Evolutionary conservation across 2,113 vertebrate genomes (phyloP).

Genomic region (Oxyruncus cristatus): DNA sequence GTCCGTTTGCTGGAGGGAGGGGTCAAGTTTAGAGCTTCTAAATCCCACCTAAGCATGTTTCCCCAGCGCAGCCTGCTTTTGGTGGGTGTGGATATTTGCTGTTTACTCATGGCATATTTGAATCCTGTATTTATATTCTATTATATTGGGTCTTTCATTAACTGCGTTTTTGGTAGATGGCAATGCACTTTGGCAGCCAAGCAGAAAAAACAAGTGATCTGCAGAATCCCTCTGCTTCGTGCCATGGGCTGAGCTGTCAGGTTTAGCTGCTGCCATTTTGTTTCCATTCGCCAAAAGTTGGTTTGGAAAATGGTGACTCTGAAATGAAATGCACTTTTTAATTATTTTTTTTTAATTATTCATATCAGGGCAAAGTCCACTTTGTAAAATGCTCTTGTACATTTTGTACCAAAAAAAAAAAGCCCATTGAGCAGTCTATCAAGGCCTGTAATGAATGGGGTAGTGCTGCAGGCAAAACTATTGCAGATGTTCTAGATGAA

Average conservation of each 20-base stretch:
- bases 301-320: conserved; percentile 25
- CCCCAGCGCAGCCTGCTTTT: background rate
- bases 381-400: conserved; percentile 50
- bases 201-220: background rate
- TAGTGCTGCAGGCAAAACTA: conserved; percentile 43
- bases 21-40: background rate
- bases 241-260: background rate
- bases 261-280: background rate
- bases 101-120: background rate
- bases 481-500: conserved; percentile 51
- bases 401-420: background rate
- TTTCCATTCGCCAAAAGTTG: conserved; percentile 8
- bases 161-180: background rate
- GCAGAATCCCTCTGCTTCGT: background rate
- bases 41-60: no score
- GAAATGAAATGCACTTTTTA: conserved; percentile 1
- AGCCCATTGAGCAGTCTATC: conserved; percentile 44
- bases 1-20: background rate
- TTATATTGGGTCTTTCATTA: background rate
- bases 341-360: conserved; percentile 39
- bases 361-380: conserved; percentile 2
- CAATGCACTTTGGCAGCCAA: background rate
- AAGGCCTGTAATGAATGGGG: conserved; percentile 54
- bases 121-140: background rate
- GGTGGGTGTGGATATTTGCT: background rate